Percentiles rank a stretch among this genome's conserved stretches.
Evolutionary conservation across 1,140 invertebrate genomes (phyloP).

Genomic region (Leucophenga varia): DNA sequence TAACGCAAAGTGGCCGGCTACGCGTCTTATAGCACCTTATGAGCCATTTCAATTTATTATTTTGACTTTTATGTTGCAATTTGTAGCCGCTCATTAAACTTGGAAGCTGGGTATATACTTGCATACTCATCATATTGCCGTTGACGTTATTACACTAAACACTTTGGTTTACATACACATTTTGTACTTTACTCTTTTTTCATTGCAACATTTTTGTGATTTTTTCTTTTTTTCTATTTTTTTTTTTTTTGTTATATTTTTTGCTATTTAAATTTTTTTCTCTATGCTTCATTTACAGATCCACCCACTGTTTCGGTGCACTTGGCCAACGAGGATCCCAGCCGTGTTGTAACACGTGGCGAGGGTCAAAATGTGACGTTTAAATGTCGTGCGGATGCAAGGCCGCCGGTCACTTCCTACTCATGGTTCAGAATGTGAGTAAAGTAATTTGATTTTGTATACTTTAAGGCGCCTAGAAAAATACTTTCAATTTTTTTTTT

Average conservation of each 20-base stretch:
- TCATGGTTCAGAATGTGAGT: constrained; percentile 57
- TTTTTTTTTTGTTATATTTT: not conserved
- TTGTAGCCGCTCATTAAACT: constrained; percentile 51
- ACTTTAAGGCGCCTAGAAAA: too few relatives aligned
- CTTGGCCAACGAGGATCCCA: constrained; percentile 56
- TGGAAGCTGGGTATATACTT: too few relatives aligned
- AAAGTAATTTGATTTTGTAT: not conserved
- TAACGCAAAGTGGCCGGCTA: constrained; percentile 14
- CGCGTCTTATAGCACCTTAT: constrained; percentile 30
- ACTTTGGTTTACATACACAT: not conserved
- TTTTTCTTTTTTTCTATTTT: not conserved
- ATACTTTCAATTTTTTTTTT: too few relatives aligned
- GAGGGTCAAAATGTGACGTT: constrained; percentile 56
- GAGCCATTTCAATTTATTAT: constrained; percentile 55
- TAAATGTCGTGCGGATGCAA: constrained; percentile 54
- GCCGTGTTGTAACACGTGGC: constrained; percentile 49
- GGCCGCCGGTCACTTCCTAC: constrained; percentile 52
- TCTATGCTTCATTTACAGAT: constrained; percentile 31
- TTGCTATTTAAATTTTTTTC: constrained; percentile 3
- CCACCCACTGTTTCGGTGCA: constrained; percentile 55
- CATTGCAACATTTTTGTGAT: not conserved
- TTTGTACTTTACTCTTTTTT: constrained; percentile 9
- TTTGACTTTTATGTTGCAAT: constrained; percentile 53
- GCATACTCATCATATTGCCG: too few relatives aligned
- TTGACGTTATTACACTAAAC: too few relatives aligned